Conservation (phyloP, 2,888 invertebrate species). For the Drosophila neutralis region DNA sequence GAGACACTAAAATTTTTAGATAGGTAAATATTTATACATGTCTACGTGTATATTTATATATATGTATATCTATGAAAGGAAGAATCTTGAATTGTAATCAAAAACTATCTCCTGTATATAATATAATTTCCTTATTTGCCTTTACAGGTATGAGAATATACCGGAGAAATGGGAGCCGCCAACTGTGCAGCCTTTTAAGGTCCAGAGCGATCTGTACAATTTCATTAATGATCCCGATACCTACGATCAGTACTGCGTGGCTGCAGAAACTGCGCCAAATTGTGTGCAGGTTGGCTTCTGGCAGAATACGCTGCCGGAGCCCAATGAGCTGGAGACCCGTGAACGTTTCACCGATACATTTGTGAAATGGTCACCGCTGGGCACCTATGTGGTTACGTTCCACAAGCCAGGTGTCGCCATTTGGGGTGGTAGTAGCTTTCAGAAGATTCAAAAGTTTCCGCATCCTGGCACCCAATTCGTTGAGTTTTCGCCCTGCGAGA, state of each 20-base stretch:
- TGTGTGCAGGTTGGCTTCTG: conserved; percentile 92
- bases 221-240: conserved; percentile 97
- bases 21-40: neutral
- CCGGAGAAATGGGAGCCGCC: conserved; percentile 97
- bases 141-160: conserved; percentile 91
- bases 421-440: conserved; percentile 98
- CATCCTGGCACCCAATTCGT: conserved; percentile 97
- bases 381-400: conserved; percentile 98
- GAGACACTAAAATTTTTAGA: neutral
- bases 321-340: conserved; percentile 92
- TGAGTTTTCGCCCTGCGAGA: conserved; percentile 99
- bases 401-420: conserved; percentile 97
- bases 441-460: conserved; percentile 95
- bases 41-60: neutral
- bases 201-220: conserved; percentile 96
- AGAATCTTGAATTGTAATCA: neutral
- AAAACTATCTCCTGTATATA: neutral
- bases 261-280: conserved; percentile 92
- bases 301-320: conserved; percentile 96
- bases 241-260: conserved; percentile 97
- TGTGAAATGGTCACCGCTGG: conserved; percentile 98
- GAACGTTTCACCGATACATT: conserved; percentile 97
- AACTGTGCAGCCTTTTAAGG: conserved; percentile 93
- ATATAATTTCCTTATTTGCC: neutral
- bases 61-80: neutral